Base-by-base conservation (phyloP, 2,113 vertebrate genomes). In the Zonotrichia leucophrys region DNA sequence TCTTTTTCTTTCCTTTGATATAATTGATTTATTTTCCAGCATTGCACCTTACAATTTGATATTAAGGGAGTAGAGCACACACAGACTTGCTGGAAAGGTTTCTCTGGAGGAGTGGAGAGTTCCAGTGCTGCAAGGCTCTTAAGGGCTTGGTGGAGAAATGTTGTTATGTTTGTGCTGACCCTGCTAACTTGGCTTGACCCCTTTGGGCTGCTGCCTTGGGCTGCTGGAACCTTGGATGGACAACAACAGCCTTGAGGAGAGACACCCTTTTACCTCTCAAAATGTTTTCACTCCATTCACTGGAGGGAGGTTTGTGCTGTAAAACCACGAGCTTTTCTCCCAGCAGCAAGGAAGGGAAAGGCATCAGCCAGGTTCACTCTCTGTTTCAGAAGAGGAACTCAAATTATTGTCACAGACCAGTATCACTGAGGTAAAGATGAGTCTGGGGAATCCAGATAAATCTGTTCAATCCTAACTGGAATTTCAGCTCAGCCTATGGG, bases 401-500 rank as follows among this genome's bases (percentile, higher is more conserved):
- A 73, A 55, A 47, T 77, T 75, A 62, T 31, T 89, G 59, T 83
- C 35, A 55, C 67, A 74, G 78, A 49, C 56, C 1, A 4, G 7
- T 70, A 77, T 84, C 47, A 52, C 53, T 0, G 4, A 88, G 44
- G 78, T 77, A 70, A 85, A 91, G 56, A 83, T 0, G 0, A 80
- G 35, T 59, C 68, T 72, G 59, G 42, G 52, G 83, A 94, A 89
- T 92, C 81, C 89, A 92, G 81, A 77, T 92, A 93, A 92, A 87
- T 94, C 87, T 96, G 68, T 83, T 94, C 91, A 92, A 60, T 95
- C 67, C 56, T 77, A 89, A 91, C 83, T 83, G 92, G 84, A 94
- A 95, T 96, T 97, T 92, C 81, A 79, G 84, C 67, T 95, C 68
- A 89, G 81, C 47, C 73, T 56, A 42, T 28, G 25, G 56, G 91